These are phyloP conservation scores for Pheosia tremula DNA, from an alignment of 2,888 invertebrate species.

Conservation along the genomic window DNA sequence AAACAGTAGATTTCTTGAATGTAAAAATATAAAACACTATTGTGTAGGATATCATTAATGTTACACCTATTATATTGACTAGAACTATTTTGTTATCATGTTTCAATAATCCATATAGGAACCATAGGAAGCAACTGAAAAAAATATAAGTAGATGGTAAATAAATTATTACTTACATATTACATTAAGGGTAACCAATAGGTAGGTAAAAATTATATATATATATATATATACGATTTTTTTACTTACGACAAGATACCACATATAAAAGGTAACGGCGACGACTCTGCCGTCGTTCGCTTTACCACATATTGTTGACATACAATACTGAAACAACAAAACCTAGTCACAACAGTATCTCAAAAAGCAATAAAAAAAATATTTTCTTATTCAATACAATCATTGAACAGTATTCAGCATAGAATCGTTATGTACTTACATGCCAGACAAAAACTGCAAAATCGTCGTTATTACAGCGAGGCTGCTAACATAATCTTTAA, in stretches of 20 bases:
- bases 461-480: slow-evolving; percentile 91
- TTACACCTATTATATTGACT: slow-evolving; percentile 90
- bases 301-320: slow-evolving; percentile 90
- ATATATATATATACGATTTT: neutral
- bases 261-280: slow-evolving; percentile 90
- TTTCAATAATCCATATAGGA: slow-evolving; percentile 91
- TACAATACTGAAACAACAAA: slow-evolving; percentile 86
- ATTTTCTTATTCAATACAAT: neutral
- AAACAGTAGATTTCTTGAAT: slow-evolving; percentile 86
- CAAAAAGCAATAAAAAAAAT: neutral
- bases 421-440: slow-evolving; percentile 84
- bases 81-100: slow-evolving; percentile 88
- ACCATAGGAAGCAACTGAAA: slow-evolving; percentile 90
- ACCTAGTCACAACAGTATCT: neutral
- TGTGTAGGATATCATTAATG: slow-evolving; percentile 88
- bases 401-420: neutral
- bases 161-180: too few species aligned
- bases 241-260: slow-evolving; percentile 89
- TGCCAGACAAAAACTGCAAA: slow-evolving; percentile 93
- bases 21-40: slow-evolving; percentile 89
- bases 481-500: slow-evolving; percentile 57
- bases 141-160: slow-evolving; percentile 17
- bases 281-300: slow-evolving; percentile 90
- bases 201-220: too few species aligned
- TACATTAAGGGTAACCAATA: too few species aligned